A percentile compares a stretch with the other conserved stretches of the same genome.
These are phyloP conservation scores for Corythaeola cristata DNA, from an alignment of 2,113 vertebrate genomes.

Conservation along the genomic window DNA sequence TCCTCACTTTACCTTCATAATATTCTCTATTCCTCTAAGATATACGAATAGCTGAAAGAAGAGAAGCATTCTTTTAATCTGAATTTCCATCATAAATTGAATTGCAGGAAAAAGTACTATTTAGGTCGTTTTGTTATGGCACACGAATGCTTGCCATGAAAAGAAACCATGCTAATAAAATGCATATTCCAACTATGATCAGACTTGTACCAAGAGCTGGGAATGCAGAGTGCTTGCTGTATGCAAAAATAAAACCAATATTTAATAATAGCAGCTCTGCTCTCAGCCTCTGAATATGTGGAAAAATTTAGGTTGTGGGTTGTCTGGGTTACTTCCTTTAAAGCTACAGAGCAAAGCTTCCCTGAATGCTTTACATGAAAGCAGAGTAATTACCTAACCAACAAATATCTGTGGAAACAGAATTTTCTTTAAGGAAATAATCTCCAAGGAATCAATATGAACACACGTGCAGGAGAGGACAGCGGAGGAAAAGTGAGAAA, in stretches of 20 bases:
- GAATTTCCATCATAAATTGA: neutral
- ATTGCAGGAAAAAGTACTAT: neutral
- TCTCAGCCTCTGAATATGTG: constrained; percentile 12
- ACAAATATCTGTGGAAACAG: constrained; percentile 6
- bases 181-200: constrained; percentile 10
- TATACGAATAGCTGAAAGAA: neutral
- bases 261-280: constrained; percentile 56
- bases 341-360: constrained; percentile 14
- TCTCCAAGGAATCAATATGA: neutral
- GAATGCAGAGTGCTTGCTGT: constrained; percentile 36
- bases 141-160: neutral
- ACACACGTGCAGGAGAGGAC: neutral
- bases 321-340: constrained; percentile 57
- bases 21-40: neutral
- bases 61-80: neutral
- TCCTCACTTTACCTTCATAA: neutral
- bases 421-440: neutral
- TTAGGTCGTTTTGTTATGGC: neutral
- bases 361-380: neutral
- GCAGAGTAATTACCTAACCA: neutral
- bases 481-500: neutral
- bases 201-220: neutral
- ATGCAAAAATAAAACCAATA: constrained; percentile 52
- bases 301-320: constrained; percentile 55
- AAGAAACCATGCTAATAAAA: constrained; percentile 49